phyloP scores from a whole-genome alignment of 2,888 invertebrate species.

The Pyrocoelia pectoralis region DNA sequence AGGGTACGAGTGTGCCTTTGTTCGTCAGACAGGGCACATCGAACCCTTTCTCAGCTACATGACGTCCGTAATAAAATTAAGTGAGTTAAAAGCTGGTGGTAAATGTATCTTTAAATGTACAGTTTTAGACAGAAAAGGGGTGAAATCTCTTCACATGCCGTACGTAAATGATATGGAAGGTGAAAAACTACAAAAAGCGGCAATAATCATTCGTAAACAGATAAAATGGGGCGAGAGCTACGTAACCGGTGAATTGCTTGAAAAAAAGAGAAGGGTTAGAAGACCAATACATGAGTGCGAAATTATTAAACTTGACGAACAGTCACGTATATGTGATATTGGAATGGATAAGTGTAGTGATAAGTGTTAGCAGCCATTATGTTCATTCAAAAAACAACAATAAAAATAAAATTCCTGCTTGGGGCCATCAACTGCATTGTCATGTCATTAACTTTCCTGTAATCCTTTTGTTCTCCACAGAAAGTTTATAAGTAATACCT shows the following conservation, averaged over 20 bases:
- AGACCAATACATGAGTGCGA: neutral
- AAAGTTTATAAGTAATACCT: too few relatives aligned
- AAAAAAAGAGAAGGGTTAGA: conserved; percentile 4
- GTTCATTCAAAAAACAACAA: too few relatives aligned
- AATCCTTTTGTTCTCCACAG: too few relatives aligned
- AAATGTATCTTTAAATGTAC: too few relatives aligned
- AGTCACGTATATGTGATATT: conserved; percentile 8
- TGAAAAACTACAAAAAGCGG: conserved; percentile 47
- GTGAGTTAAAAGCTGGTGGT: too few relatives aligned
- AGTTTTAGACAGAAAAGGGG: conserved; percentile 50
- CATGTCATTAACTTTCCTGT: too few relatives aligned
- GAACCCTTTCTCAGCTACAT: conserved; percentile 55
- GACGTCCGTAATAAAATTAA: conserved; percentile 52
- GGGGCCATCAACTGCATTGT: too few relatives aligned
- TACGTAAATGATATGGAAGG: conserved; percentile 51
- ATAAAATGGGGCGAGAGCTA: conserved; percentile 52
- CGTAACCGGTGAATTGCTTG: conserved; percentile 44
- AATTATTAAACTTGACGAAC: neutral
- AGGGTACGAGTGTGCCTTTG: conserved; percentile 55
- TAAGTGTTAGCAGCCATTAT: too few relatives aligned
- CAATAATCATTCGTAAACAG: conserved; percentile 46
- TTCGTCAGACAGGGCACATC: conserved; percentile 54
- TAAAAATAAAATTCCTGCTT: too few relatives aligned
- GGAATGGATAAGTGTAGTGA: too few relatives aligned
- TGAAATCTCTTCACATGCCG: conserved; percentile 54